phyloP scores from a whole-genome alignment of 2,797 vertebrate genomes.

The Ctenopoma kingsleyae region DNA sequence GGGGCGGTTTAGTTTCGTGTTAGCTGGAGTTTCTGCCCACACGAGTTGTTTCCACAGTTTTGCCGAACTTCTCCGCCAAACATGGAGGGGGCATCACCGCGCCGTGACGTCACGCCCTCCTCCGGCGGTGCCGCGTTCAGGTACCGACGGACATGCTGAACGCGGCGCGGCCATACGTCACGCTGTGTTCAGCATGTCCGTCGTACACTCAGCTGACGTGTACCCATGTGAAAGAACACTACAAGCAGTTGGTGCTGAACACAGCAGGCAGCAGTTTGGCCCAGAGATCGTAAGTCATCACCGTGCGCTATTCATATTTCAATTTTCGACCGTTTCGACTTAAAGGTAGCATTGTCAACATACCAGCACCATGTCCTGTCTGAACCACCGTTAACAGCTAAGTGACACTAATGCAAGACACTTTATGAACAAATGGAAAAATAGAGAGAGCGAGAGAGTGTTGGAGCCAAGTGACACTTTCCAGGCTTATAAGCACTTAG shows the following conservation, averaged over 20 bases:
- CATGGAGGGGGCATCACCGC: slow-evolving; percentile 74
- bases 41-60: slow-evolving; percentile 30
- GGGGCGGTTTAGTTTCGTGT: not conserved
- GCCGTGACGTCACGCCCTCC: slow-evolving; percentile 79
- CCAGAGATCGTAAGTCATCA: not conserved
- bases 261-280: too few relatives aligned
- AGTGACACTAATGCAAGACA: not conserved
- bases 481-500: not conserved
- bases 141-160: slow-evolving; percentile 1
- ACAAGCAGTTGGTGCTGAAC: too few relatives aligned
- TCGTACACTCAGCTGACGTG: too few relatives aligned
- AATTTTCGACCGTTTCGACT: too few relatives aligned
- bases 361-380: too few relatives aligned
- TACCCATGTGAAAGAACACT: too few relatives aligned
- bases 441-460: too few relatives aligned
- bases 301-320: rapidly evolving
- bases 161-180: too few relatives aligned
- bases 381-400: not conserved
- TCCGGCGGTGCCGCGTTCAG: slow-evolving; percentile 39
- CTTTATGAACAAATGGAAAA: not conserved
- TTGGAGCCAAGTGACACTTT: not conserved
- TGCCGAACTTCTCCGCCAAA: slow-evolving; percentile 60
- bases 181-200: too few relatives aligned
- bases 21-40: not conserved
- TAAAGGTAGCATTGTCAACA: slow-evolving; percentile 23